Evolutionary conservation across 2,797 vertebrate species (phyloP), one percentile per base, ranked within the genome.

Genomic region (Centroberyx gerrardi): DNA sequence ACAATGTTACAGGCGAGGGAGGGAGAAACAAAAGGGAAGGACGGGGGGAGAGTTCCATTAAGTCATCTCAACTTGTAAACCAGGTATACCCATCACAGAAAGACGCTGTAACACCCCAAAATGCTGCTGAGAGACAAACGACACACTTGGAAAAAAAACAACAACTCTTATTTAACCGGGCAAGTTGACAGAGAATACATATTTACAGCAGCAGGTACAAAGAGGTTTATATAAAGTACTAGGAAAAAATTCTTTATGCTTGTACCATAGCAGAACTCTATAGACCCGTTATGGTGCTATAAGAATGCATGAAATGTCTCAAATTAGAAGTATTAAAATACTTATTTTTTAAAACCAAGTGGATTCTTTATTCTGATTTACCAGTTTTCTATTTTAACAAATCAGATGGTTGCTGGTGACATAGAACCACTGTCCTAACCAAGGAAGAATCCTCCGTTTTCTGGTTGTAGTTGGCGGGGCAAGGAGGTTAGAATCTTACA

Each of bases 31-130:
- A 36, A 29, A 53, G 62, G 60, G 62, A 80, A 74, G 65, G 62
- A 33, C 33, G 46, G 42, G 61, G 61, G 48, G 38, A 73, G 74
- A 59, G 48, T 88, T 86, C 67, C 70, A 86, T 90, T 72, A 78
- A 73, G 31, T 36, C 61, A 44, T 76, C 71, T 73, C 31, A 71
- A 74, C 15, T 6, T 58, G 31, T 6, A 36, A 27, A 42, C n/a
- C 10, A 58, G 55, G 55, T 31, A 52, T 7, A 13, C 5, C 13
- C 1, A 61, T 61, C 46, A 10, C 51, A 67, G 1, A 65, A 76
- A 68, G 55, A 59, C 29, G 18, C 1, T 42, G 56, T 38, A 2
- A 36, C 18, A 56, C 18, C 68, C 22, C 58, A 4, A 27, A 51
- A 68, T 28, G 51, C 28, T n/a, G 68, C 54, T 44, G 22, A 22